A percentile compares a stretch with the other conserved stretches of the same genome.
Evolutionary conservation across 1,140 invertebrate species (phyloP).

Genomic region (Drosophila biarmipes): DNA sequence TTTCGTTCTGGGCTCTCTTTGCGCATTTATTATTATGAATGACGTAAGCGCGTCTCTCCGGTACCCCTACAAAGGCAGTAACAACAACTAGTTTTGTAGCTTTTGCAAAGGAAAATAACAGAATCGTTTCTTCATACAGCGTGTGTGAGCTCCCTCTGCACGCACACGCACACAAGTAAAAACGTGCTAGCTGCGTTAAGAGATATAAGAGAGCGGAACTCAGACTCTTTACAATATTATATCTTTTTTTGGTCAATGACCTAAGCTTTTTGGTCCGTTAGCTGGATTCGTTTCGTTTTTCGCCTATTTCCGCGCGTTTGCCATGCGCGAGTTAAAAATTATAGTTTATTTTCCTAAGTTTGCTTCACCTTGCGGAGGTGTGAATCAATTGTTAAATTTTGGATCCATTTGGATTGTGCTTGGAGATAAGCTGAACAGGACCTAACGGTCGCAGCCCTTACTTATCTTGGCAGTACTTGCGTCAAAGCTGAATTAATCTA

Average conservation of each 20-base stretch:
- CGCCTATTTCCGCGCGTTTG: conserved; percentile 8
- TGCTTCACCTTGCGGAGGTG: conserved; percentile 9
- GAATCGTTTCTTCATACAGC: background rate
- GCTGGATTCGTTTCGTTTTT: conserved; percentile 40
- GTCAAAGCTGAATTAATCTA: too few species aligned
- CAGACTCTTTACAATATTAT: conserved; percentile 51
- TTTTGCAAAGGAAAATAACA: conserved; percentile 24
- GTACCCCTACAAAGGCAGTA: conserved; percentile 40
- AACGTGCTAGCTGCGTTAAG: conserved; percentile 56
- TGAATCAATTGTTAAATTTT: too few species aligned
- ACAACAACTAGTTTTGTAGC: conserved; percentile 53
- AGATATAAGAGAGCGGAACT: conserved; percentile 23
- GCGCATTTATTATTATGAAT: conserved; percentile 78
- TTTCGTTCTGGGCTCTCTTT: conserved; percentile 20
- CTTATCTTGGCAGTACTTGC: too few species aligned
- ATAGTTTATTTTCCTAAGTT: conserved; percentile 2
- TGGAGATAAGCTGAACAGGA: too few species aligned
- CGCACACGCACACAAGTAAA: conserved; percentile 20
- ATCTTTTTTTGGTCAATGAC: conserved; percentile 82
- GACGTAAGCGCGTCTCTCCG: conserved; percentile 69
- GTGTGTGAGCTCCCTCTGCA: conserved; percentile 26
- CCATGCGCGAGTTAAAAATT: background rate
- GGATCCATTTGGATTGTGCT: background rate
- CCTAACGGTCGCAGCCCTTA: too few species aligned
- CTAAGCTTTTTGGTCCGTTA: conserved; percentile 74